Percentiles rank a stretch among this genome's conserved stretches.
Conservation (phyloP, 2,113 vertebrate genomes). For the Talpa occidentalis region DNA sequence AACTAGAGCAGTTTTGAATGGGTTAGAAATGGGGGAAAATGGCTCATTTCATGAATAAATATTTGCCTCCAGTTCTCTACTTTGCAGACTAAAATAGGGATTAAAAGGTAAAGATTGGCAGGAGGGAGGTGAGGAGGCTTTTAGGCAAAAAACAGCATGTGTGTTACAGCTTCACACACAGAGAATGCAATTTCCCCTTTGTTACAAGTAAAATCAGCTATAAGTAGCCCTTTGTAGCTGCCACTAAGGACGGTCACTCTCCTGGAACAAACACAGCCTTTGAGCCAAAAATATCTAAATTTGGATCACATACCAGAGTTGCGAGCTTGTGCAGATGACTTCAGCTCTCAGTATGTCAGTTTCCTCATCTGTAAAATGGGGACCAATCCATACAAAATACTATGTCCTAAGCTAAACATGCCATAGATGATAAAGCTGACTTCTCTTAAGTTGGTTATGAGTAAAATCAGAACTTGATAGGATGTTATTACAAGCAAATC, state of each 20-base stretch:
- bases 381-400: not conserved
- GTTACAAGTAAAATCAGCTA: slow-evolving; percentile 21
- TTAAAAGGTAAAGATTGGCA: slow-evolving; percentile 78
- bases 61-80: slow-evolving; percentile 69
- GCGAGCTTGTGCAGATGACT: not conserved
- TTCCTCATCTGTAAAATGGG: slow-evolving; percentile 43
- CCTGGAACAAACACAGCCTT: not conserved
- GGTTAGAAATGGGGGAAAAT: slow-evolving; percentile 65
- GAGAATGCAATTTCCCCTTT: slow-evolving; percentile 47
- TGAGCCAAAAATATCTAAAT: slow-evolving; percentile 54
- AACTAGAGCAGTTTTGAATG: slow-evolving; percentile 65
- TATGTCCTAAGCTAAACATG: not conserved
- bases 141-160: slow-evolving; percentile 62
- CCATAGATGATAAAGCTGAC: not conserved
- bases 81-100: slow-evolving; percentile 72
- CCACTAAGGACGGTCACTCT: not conserved
- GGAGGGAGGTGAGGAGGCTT: slow-evolving; percentile 62
- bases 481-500: not conserved
- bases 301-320: not conserved
- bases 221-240: slow-evolving; percentile 55
- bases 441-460: not conserved
- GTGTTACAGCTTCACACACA: slow-evolving; percentile 14
- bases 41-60: slow-evolving; percentile 81
- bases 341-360: not conserved
- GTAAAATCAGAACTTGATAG: not conserved